A percentile compares a stretch with the other conserved stretches of the same genome.
Evolutionary conservation across 1,140 invertebrate species (phyloP).

Genomic region (Diuraphis noxia): DNA sequence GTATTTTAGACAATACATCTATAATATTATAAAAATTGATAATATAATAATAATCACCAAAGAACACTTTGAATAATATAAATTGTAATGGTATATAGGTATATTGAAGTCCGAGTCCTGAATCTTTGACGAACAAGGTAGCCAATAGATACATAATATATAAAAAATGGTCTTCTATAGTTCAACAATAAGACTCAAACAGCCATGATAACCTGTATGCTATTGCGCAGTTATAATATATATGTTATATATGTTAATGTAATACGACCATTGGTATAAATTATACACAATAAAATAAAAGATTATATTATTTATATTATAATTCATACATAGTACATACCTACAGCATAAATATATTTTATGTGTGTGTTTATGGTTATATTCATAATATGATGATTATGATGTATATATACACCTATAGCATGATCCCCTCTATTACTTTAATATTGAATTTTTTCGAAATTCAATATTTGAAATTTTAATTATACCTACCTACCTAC

Average conservation of each 20-base stretch:
- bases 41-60: neutral
- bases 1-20: slow-evolving; percentile 1
- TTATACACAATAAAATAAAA: neutral
- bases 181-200: neutral
- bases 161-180: neutral
- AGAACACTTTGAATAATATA: neutral
- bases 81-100: too few species aligned
- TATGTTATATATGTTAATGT: neutral
- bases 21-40: neutral
- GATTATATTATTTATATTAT: neutral
- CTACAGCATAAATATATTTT: too few species aligned
- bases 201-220: neutral
- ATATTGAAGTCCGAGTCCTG: neutral
- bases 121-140: neutral
- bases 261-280: neutral
- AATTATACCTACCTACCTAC: too few species aligned
- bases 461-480: too few species aligned
- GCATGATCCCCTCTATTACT: too few species aligned
- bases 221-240: neutral
- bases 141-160: too few species aligned
- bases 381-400: too few species aligned
- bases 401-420: too few species aligned
- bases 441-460: too few species aligned
- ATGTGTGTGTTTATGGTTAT: too few species aligned
- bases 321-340: too few species aligned